Conservation (phyloP, 2,888 invertebrate species). For the Leptopterna dolabrata region DNA sequence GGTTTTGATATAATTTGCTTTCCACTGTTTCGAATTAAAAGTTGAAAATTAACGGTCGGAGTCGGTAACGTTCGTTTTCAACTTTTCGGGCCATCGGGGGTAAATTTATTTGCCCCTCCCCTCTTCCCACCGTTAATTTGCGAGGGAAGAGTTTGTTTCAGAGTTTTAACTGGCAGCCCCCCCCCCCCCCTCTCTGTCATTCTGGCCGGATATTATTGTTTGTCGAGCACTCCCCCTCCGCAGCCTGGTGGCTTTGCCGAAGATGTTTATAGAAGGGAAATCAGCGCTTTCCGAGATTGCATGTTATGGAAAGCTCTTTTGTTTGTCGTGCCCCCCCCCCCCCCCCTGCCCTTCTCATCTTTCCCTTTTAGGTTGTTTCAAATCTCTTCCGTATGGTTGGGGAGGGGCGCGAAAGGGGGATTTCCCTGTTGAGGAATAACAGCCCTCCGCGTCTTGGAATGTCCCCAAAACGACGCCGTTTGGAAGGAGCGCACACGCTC, state of each 20-base stretch:
- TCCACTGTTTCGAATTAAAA: neutral
- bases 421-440: constrained; percentile 14
- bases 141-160: constrained; percentile 21
- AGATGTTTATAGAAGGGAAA: constrained; percentile 44
- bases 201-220: constrained; percentile 35
- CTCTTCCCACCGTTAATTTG: neutral
- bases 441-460: constrained; percentile 22
- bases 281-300: constrained; percentile 44
- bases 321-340: neutral
- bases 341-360: neutral
- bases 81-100: neutral
- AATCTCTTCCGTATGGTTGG: neutral
- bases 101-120: neutral
- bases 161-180: neutral
- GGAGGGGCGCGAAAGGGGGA: neutral
- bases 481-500: too few species aligned
- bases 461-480: neutral
- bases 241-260: neutral
- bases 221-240: constrained; percentile 10
- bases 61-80: neutral
- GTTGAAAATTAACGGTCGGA: neutral
- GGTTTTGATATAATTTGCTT: neutral
- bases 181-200: neutral
- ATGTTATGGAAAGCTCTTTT: constrained; percentile 12
- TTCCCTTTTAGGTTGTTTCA: neutral